Conservation (phyloP, 2,888 invertebrate genomes). For the Diaperis boleti region DNA sequence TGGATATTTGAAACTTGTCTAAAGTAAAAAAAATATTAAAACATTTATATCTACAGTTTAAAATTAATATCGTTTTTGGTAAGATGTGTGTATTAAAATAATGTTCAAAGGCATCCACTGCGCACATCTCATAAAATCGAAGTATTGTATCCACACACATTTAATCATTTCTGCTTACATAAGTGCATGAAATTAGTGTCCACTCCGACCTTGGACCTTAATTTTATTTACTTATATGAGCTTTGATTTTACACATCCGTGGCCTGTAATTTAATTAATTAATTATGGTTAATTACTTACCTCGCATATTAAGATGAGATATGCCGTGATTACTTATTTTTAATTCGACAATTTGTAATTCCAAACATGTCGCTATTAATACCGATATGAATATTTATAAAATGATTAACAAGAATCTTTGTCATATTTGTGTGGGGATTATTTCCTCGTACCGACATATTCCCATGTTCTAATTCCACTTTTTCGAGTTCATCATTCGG, state of each 20-base stretch:
- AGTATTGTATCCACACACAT: conserved; percentile 19
- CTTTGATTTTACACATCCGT: conserved; percentile 14
- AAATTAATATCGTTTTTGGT: too few species aligned
- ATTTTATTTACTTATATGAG: conserved; percentile 32
- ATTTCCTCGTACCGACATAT: not conserved
- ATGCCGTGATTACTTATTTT: conserved; percentile 20
- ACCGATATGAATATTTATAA: conserved; percentile 17
- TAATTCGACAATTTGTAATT: conserved; percentile 19
- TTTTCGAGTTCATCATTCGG: not conserved
- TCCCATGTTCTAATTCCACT: conserved; percentile 2
- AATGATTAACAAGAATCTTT: conserved; percentile 19
- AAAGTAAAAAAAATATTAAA: too few species aligned
- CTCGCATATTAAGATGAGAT: conserved; percentile 28
- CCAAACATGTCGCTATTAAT: conserved; percentile 19
- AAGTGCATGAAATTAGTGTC: conserved; percentile 41
- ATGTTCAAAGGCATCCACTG: not conserved
- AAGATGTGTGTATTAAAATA: too few species aligned
- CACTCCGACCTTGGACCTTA: conserved; percentile 32
- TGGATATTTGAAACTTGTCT: too few species aligned
- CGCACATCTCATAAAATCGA: conserved; percentile 5
- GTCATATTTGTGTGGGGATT: too few species aligned
- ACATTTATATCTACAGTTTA: too few species aligned
- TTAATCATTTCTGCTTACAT: conserved; percentile 32
- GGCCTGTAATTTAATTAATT: conserved; percentile 24
- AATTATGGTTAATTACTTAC: conserved; percentile 23